Percentiles rank a stretch among this genome's conserved stretches.
phyloP scores from a whole-genome alignment of 64 coral and sea anemone species.

The Acropora yongei region DNA sequence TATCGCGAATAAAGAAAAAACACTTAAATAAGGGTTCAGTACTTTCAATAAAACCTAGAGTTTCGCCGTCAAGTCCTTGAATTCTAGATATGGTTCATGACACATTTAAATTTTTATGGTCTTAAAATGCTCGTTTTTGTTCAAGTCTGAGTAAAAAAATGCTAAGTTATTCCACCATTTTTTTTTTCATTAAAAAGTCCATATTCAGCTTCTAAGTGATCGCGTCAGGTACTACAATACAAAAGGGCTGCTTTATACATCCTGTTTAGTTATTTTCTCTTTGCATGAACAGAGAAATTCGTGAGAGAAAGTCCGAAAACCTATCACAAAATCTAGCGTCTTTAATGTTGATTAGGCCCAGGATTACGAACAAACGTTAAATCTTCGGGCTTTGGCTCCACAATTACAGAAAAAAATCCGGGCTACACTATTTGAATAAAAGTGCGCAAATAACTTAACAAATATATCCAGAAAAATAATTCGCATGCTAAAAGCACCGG shows the following conservation, averaged over 20 bases:
- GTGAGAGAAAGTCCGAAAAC: too few species aligned
- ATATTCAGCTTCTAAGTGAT: too few species aligned
- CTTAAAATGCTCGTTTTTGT: background rate
- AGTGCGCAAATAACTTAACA: background rate
- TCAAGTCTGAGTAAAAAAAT: background rate
- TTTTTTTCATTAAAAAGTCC: background rate
- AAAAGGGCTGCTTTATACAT: background rate
- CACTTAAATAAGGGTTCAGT: too few species aligned
- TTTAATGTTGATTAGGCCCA: too few species aligned
- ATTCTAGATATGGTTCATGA: background rate
- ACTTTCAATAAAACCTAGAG: background rate
- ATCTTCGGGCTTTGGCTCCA: too few species aligned
- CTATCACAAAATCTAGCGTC: too few species aligned
- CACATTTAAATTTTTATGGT: background rate
- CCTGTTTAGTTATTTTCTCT: background rate
- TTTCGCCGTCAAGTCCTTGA: background rate
- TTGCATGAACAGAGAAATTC: background rate
- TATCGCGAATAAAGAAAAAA: background rate
- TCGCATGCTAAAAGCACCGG: background rate
- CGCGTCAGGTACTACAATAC: too few species aligned
- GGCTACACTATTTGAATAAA: background rate
- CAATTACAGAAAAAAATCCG: too few species aligned
- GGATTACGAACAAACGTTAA: too few species aligned
- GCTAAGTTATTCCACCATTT: background rate
- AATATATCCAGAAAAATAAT: background rate